phyloP scores from a whole-genome alignment of 2,797 vertebrate species.

The Xyrichtys novacula region DNA sequence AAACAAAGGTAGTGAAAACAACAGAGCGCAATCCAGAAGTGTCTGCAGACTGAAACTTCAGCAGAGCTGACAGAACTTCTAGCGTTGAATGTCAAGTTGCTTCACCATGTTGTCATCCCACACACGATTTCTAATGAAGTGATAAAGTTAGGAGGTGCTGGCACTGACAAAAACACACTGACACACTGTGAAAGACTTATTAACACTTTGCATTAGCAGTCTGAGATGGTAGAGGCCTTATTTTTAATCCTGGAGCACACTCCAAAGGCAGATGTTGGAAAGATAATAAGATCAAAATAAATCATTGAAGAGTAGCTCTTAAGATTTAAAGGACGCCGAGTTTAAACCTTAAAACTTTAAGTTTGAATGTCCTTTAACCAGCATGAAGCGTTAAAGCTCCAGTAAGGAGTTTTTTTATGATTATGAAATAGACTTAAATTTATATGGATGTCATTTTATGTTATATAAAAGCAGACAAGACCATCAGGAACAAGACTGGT shows the following conservation, averaged over 20 bases:
- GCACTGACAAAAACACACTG: not conserved
- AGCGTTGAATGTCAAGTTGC: not conserved
- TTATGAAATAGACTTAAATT: too few species aligned
- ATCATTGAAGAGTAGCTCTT: not conserved
- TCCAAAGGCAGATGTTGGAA: not conserved
- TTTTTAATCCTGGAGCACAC: not conserved
- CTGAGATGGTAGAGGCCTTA: not conserved
- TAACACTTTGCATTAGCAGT: slow-evolving; percentile 9
- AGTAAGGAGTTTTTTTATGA: too few species aligned
- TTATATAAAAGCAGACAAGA: too few species aligned
- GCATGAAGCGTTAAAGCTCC: too few species aligned
- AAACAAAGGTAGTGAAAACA: not conserved
- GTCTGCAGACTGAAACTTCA: not conserved
- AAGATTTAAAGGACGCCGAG: too few species aligned
- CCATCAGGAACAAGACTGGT: too few species aligned
- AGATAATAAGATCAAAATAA: too few species aligned
- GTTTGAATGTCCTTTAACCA: not conserved
- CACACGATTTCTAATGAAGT: not conserved
- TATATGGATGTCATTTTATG: too few species aligned
- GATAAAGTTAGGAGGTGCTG: not conserved
- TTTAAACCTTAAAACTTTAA: too few species aligned
- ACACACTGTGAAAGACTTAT: slow-evolving; percentile 11
- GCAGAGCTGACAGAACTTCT: not conserved
- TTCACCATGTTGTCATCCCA: not conserved
- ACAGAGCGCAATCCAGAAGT: not conserved